Conservation (phyloP, 2,113 vertebrate species). For the Pseudorhombus dupliciocellatus region DNA sequence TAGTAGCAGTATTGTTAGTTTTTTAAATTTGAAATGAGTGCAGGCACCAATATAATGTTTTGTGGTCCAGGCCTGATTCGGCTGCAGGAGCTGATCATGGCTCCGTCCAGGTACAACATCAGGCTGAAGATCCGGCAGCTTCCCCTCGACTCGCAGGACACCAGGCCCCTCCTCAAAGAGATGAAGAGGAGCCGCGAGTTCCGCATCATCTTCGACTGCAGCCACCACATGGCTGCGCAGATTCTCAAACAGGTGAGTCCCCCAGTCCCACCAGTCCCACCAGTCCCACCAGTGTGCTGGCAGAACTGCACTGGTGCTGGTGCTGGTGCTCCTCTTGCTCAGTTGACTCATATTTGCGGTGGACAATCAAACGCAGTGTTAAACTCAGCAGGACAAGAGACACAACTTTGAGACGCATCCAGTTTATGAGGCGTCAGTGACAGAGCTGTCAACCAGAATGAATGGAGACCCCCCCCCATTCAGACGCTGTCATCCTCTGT, state of each 20-base stretch:
- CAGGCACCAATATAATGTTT: not conserved
- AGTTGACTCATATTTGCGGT: slow-evolving; percentile 15
- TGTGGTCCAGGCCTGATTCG: slow-evolving; percentile 94
- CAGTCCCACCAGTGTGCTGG: no score
- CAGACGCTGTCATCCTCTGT: slow-evolving; percentile 64
- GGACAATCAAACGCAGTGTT: slow-evolving; percentile 17
- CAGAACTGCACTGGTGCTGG: no score
- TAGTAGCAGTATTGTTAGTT: no score
- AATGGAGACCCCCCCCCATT: slow-evolving; percentile 23
- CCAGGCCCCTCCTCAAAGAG: slow-evolving; percentile 94
- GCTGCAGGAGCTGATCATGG: slow-evolving; percentile 98
- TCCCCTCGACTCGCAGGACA: slow-evolving; percentile 89
- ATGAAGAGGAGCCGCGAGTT: slow-evolving; percentile 98
- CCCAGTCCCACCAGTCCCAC: no score
- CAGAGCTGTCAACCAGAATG: slow-evolving; percentile 47
- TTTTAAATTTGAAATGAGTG: no score
- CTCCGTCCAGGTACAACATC: slow-evolving; percentile 96
- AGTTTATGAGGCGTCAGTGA: slow-evolving; percentile 33
- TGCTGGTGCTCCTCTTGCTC: no score
- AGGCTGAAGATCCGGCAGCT: slow-evolving; percentile 98
- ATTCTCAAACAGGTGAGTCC: slow-evolving; percentile 96
- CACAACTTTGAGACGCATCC: not conserved
- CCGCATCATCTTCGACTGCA: slow-evolving; percentile 98
- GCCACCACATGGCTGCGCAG: slow-evolving; percentile 95
- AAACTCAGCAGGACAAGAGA: not conserved